Percentiles rank a stretch among this genome's conserved stretches.
phyloP scores from a whole-genome alignment of 2,113 vertebrate species.

The Ophthalmolycus amberensis region DNA sequence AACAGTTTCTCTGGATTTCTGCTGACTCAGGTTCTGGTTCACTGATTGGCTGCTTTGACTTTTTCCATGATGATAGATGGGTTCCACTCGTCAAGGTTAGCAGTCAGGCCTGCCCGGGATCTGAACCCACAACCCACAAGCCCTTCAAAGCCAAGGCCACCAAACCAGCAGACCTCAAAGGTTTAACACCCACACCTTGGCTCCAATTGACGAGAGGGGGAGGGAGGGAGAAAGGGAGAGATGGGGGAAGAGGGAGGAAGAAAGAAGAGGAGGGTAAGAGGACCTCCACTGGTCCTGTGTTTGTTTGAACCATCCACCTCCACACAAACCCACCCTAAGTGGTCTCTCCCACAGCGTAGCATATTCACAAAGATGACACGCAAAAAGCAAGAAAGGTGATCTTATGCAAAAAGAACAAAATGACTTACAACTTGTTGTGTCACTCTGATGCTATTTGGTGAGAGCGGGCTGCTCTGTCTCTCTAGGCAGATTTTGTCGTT shows the following conservation, averaged over 20 bases:
- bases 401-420: background rate
- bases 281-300: background rate
- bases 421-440: background rate
- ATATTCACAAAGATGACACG: background rate
- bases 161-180: slow-evolving; percentile 71
- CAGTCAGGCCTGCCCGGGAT: slow-evolving; percentile 67
- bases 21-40: slow-evolving; percentile 69
- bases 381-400: background rate
- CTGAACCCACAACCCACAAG: slow-evolving; percentile 73
- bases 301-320: background rate
- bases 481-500: background rate
- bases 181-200: slow-evolving; percentile 77
- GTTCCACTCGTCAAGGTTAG: slow-evolving; percentile 65
- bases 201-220: slow-evolving; percentile 20
- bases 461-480: background rate
- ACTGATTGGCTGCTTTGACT: slow-evolving; percentile 50
- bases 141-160: slow-evolving; percentile 78
- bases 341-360: background rate
- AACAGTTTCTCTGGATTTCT: slow-evolving; percentile 40
- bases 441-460: background rate
- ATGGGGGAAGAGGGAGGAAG: background rate
- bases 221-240: background rate
- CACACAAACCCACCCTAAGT: background rate
- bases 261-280: background rate
- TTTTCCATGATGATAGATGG: slow-evolving; percentile 65